phyloP scores from a whole-genome alignment of 1,140 invertebrate species.

The Tetraneura akinire region DNA sequence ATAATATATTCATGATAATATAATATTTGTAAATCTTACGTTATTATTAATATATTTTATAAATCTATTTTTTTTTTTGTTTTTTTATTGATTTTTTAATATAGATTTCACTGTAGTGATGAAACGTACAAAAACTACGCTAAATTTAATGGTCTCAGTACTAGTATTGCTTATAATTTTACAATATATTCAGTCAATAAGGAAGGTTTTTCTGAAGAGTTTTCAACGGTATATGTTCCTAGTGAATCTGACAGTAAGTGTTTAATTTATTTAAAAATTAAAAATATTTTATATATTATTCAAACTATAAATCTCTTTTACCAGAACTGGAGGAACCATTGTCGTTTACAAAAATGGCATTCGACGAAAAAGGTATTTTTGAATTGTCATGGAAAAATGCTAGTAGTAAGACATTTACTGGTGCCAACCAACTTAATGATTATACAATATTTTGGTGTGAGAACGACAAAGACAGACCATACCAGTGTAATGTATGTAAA shows the following conservation, averaged over 20 bases:
- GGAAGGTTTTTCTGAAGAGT: conserved; percentile 63
- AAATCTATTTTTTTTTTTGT: not conserved
- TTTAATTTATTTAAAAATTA: not conserved
- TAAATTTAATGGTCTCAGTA: conserved; percentile 61
- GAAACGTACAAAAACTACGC: conserved; percentile 61
- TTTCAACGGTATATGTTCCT: conserved; percentile 66
- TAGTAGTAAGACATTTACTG: conserved; percentile 55
- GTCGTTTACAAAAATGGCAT: conserved; percentile 70
- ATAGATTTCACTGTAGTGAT: conserved; percentile 4
- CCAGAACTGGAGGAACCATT: conserved; percentile 59
- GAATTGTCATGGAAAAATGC: conserved; percentile 72
- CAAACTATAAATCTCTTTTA: conserved; percentile 17
- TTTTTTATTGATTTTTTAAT: not conserved
- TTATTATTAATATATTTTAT: not conserved
- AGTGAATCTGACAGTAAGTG: conserved; percentile 63
- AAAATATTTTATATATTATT: too few relatives aligned
- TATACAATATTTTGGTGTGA: conserved; percentile 79
- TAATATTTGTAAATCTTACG: too few relatives aligned
- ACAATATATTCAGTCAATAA: conserved; percentile 63
- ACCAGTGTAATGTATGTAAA: conserved; percentile 64
- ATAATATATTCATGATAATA: too few relatives aligned
- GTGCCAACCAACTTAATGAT: conserved; percentile 59
- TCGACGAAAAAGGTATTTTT: conserved; percentile 66
- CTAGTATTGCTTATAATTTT: conserved; percentile 61
- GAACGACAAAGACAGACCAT: conserved; percentile 64